A percentile compares a stretch with the other conserved stretches of the same genome.
Evolutionary conservation across 2,888 invertebrate genomes (phyloP).

Genomic region (Onchidella celtica): DNA sequence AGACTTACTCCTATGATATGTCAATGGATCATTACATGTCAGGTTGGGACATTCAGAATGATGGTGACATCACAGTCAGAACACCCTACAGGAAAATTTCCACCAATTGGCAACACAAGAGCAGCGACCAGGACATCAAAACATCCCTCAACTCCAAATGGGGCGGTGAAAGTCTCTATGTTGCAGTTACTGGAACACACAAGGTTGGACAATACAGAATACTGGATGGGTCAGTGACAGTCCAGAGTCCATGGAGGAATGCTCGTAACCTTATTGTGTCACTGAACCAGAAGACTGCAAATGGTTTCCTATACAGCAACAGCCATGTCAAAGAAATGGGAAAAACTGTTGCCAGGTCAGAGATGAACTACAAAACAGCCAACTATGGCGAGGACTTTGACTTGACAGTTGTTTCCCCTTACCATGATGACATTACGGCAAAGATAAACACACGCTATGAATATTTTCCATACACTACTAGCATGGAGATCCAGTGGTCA

Average conservation of each 20-base stretch:
- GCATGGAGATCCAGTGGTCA: slow-evolving; percentile 51
- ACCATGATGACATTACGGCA: slow-evolving; percentile 51
- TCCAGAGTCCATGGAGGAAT: slow-evolving; percentile 56
- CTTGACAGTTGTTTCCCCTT: slow-evolving; percentile 54
- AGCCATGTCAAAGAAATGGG: slow-evolving; percentile 51
- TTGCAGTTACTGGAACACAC: neutral
- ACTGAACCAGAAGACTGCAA: slow-evolving; percentile 39
- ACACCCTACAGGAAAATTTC: slow-evolving; percentile 54
- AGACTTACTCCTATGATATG: slow-evolving; percentile 46
- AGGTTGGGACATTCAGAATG: slow-evolving; percentile 60
- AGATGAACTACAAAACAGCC: neutral
- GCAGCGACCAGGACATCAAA: slow-evolving; percentile 55
- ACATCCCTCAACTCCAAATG: slow-evolving; percentile 55
- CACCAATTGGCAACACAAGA: slow-evolving; percentile 62
- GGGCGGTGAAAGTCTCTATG: slow-evolving; percentile 4
- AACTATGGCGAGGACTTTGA: slow-evolving; percentile 45
- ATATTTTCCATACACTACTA: slow-evolving; percentile 56
- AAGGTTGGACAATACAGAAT: slow-evolving; percentile 14
- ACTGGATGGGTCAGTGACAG: slow-evolving; percentile 50
- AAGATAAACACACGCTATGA: slow-evolving; percentile 53
- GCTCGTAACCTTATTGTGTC: neutral
- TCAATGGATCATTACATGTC: slow-evolving; percentile 53
- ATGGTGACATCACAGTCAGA: slow-evolving; percentile 58
- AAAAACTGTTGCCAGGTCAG: slow-evolving; percentile 47
- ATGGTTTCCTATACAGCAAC: slow-evolving; percentile 55